Evolutionary conservation across 1,140 invertebrate genomes (phyloP), one percentile per base, ranked within the genome.

Genomic region (Atopsyche davidsoni): DNA sequence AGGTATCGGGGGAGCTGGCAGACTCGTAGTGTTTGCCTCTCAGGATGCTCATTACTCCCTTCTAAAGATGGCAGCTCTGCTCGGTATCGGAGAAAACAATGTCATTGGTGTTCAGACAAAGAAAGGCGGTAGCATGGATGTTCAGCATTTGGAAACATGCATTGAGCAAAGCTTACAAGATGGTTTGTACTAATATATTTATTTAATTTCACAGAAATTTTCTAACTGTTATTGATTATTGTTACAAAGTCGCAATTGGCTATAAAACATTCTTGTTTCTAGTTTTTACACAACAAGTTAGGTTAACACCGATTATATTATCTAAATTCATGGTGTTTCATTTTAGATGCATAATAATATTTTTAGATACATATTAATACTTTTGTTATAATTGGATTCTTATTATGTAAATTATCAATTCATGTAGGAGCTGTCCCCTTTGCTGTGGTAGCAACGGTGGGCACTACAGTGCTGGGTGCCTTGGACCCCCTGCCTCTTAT

Each of bases 21-120:
- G 80, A 21, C 62, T 92, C 23, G 81, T 90, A 0, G 62, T 91
- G 1, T 91, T 89, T 62, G 88, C 88, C 0, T 92, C 89, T 0
- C 83, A 86, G 61, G 86, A 98, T 70, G 87, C 92, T 13, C 95
- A 98, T 69, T 98, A 97, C 66, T 98, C 94, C 0, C 82, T 96
- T 4, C 86, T 89, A 58, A 93, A 93, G 62, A 72, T 89, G 52
- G 81, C 88, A 1, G 80, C 86, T 51, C 80, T 86, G 51, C 75
- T 87, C 67, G 87, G 89, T 0, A 77, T 92, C 25, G 89, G 89
- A 2, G 79, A 72, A 13, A 79, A 84, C 35, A 89, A 91, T 64
- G 87, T 91, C 13, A 79, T 85, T 40, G 64, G 77, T 23, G 75
- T 92, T 2, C 76, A 79, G 41, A 81, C 85, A 34, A 87, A 92